These are phyloP conservation scores for Botia almorhae DNA, from an alignment of 2,797 vertebrate species.

Conservation along the genomic window DNA sequence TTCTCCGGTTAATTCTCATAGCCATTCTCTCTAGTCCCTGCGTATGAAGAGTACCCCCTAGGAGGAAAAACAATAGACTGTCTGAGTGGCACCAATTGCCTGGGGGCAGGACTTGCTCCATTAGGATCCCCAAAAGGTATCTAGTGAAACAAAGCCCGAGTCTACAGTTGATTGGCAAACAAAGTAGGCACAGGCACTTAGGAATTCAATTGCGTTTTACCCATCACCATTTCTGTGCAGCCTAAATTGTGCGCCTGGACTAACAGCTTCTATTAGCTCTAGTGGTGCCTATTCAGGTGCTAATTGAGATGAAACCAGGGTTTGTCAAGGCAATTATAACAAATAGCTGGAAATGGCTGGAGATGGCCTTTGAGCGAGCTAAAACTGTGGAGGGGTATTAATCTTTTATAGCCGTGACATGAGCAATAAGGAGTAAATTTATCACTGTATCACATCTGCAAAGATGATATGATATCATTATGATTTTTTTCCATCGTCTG, in stretches of 20 bases:
- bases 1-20: constrained; percentile 62
- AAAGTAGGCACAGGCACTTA: constrained; percentile 65
- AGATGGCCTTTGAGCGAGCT: constrained; percentile 89
- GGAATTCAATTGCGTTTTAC: constrained; percentile 70
- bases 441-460: constrained; percentile 89
- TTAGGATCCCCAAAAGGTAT: constrained; percentile 68
- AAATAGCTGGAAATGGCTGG: constrained; percentile 92
- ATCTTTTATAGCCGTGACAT: constrained; percentile 90
- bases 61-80: constrained; percentile 62
- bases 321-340: constrained; percentile 97
- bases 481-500: constrained; percentile 68
- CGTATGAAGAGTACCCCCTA: constrained; percentile 59
- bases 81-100: constrained; percentile 65
- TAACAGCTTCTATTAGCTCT: constrained; percentile 90
- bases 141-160: constrained; percentile 62
- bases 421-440: constrained; percentile 92
- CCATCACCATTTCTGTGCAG: constrained; percentile 63
- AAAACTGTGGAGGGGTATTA: constrained; percentile 87
- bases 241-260: constrained; percentile 78
- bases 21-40: constrained; percentile 54
- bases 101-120: constrained; percentile 64
- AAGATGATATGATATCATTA: constrained; percentile 91
- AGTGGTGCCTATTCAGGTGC: constrained; percentile 90
- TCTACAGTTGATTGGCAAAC: constrained; percentile 67
- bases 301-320: constrained; percentile 94